These are phyloP conservation scores for Drosophila santomea DNA, from an alignment of 1,140 invertebrate species.

Conservation along the genomic window DNA sequence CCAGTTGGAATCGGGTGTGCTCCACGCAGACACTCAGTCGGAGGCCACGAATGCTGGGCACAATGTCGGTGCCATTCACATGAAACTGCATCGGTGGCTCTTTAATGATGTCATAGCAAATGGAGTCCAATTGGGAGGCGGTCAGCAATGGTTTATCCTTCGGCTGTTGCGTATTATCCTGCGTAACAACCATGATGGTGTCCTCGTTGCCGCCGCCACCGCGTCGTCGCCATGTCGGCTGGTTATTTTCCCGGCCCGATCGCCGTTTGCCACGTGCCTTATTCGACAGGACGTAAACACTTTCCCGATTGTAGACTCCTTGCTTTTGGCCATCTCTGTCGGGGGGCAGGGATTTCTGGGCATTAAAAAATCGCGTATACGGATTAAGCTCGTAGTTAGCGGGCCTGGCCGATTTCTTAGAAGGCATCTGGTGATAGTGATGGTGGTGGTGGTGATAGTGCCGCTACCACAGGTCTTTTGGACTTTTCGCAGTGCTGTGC, in stretches of 20 bases:
- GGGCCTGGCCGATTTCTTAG: conserved; percentile 27
- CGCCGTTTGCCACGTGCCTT: conserved; percentile 13
- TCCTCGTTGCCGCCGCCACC: conserved; percentile 3
- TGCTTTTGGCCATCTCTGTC: background rate
- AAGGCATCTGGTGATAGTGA: conserved; percentile 30
- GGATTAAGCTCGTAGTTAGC: conserved; percentile 30
- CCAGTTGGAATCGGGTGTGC: conserved; percentile 57
- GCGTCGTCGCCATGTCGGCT: conserved; percentile 16
- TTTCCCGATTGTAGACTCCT: conserved; percentile 20
- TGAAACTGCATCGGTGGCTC: conserved; percentile 5
- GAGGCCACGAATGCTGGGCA: conserved; percentile 44
- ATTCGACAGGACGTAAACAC: conserved; percentile 31
- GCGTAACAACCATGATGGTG: conserved; percentile 39
- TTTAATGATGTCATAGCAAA: conserved; percentile 53
- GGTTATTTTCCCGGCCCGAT: background rate
- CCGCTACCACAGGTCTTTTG: too few species aligned
- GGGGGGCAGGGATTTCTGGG: conserved; percentile 27
- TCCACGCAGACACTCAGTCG: conserved; percentile 65
- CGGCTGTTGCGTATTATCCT: conserved; percentile 2
- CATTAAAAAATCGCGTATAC: conserved; percentile 40
- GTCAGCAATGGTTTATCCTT: background rate
- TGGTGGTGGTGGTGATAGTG: too few species aligned
- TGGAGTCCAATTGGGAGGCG: conserved; percentile 24
- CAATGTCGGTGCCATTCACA: conserved; percentile 27
- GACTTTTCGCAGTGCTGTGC: background rate